A percentile compares a stretch with the other conserved stretches of the same genome.
phyloP scores from a whole-genome alignment of 2,113 vertebrate genomes.

The Chionomys nivalis region DNA sequence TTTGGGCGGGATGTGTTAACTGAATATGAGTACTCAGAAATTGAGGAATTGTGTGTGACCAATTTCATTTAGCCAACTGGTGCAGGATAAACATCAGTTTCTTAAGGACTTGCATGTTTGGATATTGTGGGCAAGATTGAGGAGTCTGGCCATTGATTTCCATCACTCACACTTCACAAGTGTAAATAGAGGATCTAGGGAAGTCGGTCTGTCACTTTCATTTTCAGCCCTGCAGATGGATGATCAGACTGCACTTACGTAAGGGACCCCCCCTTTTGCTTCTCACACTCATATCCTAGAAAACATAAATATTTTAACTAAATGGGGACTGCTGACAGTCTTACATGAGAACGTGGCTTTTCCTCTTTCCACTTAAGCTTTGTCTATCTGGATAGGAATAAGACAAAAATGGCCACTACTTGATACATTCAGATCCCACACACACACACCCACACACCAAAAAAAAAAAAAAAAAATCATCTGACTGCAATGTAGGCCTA shows the following conservation, averaged over 20 bases:
- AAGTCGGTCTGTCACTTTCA: constrained; percentile 76
- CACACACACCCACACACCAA: not conserved
- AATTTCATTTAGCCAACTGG: constrained; percentile 29
- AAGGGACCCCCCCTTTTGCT: constrained; percentile 17
- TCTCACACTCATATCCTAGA: constrained; percentile 57
- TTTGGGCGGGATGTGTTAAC: not conserved
- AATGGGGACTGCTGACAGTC: not conserved
- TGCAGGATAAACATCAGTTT: constrained; percentile 2
- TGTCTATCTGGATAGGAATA: constrained; percentile 18
- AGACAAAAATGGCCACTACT: constrained; percentile 19
- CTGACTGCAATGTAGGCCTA: constrained; percentile 17
- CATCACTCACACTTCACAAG: constrained; percentile 16
- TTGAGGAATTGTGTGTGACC: not conserved
- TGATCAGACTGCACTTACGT: constrained; percentile 64
- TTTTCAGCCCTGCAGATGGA: constrained; percentile 75
- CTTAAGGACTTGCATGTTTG: not conserved
- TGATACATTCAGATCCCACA: not conserved
- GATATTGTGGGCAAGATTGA: not conserved
- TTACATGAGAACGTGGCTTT: constrained; percentile 62
- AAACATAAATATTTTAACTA: constrained; percentile 56
- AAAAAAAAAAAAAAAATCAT: not conserved
- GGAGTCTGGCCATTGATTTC: not conserved
- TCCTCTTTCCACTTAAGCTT: constrained; percentile 45
- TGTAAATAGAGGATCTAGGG: constrained; percentile 69
- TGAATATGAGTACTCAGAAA: constrained; percentile 10